These are phyloP conservation scores for Clarias laeviceps DNA, from an alignment of 2,797 vertebrate species.

Conservation along the genomic window DNA sequence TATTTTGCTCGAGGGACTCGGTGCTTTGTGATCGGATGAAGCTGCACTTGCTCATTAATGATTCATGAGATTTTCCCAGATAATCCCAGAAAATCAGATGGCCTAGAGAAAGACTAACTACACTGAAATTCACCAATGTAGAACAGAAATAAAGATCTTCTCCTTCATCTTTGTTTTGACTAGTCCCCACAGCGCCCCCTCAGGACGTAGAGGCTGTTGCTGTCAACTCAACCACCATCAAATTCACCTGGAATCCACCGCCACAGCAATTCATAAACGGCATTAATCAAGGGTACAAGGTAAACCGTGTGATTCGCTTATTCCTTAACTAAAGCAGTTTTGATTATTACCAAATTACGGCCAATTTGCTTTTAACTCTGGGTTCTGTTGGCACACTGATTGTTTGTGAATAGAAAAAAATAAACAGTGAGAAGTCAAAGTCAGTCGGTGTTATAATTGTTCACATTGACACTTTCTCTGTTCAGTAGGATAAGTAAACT, in stretches of 20 bases:
- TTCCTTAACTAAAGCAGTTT: neutral
- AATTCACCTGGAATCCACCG: conserved; percentile 90
- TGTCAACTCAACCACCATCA: conserved; percentile 88
- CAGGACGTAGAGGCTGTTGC: conserved; percentile 87
- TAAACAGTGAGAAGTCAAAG: neutral
- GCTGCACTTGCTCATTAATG: neutral
- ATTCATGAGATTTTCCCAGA: neutral
- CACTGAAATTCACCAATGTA: neutral
- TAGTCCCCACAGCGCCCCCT: conserved; percentile 93
- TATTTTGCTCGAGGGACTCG: neutral
- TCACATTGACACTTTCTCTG: neutral
- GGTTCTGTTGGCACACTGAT: neutral
- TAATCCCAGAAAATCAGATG: neutral
- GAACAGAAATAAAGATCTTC: neutral
- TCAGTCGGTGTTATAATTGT: neutral
- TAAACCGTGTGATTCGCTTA: conserved; percentile 56
- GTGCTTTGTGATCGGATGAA: neutral
- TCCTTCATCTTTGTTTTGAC: conserved; percentile 25
- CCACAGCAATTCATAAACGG: conserved; percentile 96
- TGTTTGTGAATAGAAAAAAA: neutral
- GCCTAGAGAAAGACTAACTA: neutral
- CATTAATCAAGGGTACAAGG: conserved; percentile 98
- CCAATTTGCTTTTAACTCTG: neutral
- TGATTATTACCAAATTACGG: neutral
- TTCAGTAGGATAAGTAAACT: neutral